Evolutionary conservation across 2,888 invertebrate genomes (phyloP), one percentile per base, ranked within the genome.

Genomic region (Uloborus plumipes): DNA sequence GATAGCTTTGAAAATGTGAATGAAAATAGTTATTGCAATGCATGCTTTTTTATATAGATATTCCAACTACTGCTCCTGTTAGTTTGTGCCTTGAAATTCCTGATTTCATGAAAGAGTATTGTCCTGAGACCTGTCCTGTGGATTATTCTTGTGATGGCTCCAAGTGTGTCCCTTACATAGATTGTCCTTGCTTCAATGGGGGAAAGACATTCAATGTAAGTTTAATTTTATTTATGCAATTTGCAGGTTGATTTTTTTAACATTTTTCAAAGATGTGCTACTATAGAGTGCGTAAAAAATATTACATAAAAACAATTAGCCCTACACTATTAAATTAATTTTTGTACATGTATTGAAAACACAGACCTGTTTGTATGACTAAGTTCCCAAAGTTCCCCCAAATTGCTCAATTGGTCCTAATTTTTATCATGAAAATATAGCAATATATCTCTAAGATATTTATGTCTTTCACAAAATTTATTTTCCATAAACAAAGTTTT

Each of bases 81-180:
- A 39, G 39, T 39, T 14, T 79, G 6, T 90, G 90, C 82, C 88
- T 88, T 14, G 88, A 88, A 51, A 85, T 88, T 20, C 87, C 88
- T 14, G 66, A 75, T 26, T 84, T 84, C 18, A 71, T 84, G 31
- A 81, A 88, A 86, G 86, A 89, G 14, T 89, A 80, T 87, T 82
- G 89, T 81, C 88, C 88, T 3, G 79, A 85, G 2, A 86, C 87
- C 39, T 92, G 94, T 86, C 89, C 90, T 59, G 86, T 89, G 70
- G 90, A 91, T 6, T 87, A 91, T 18, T 93, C 91, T 90, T 95
- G 93, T 92, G 92, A 95, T 89, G 95, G 95, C 14, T 90, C 91
- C 85, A 89, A 89, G 82, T 96, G 96, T 88, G 93, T 94, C 9
- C 87, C 91, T 0, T 90, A 92, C 80, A 91, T 92, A 84, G 91